Conservation (phyloP, 2,797 vertebrate species). For the Agapornis canus region DNA sequence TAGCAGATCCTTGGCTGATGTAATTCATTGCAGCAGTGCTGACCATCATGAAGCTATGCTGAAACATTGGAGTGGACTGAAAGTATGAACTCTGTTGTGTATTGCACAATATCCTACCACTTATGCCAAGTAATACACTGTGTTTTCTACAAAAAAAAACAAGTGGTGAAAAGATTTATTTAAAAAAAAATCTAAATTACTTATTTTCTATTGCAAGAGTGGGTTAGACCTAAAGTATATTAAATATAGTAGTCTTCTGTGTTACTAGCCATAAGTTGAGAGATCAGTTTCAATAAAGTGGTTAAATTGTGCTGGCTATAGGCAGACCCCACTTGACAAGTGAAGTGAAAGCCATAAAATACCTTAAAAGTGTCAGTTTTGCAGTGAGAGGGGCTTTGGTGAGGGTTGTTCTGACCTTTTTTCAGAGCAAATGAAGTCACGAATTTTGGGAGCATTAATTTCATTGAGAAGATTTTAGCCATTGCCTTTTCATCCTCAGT, state of each 20-base stretch:
- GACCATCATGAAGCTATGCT: neutral
- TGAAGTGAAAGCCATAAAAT: neutral
- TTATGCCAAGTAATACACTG: neutral
- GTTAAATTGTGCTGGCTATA: neutral
- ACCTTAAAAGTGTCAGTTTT: neutral
- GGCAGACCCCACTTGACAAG: neutral
- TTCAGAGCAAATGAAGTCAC: neutral
- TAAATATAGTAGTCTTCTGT: neutral
- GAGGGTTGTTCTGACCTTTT: neutral
- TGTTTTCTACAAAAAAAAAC: neutral
- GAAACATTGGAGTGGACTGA: neutral
- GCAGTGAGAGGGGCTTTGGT: neutral
- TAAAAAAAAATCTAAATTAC: neutral
- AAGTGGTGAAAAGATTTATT: conserved; percentile 15
- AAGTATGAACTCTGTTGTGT: conserved; percentile 23
- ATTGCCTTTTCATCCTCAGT: neutral
- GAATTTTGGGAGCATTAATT: neutral
- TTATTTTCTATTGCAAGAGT: neutral
- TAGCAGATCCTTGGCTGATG: conserved; percentile 13
- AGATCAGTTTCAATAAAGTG: neutral
- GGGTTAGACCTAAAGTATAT: neutral
- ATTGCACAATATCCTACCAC: conserved; percentile 30
- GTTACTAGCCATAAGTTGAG: neutral
- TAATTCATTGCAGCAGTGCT: neutral
- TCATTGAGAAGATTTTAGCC: neutral